Evolutionary conservation across 2,113 vertebrate genomes (phyloP), one percentile per base, ranked within the genome.

Genomic region (Nothocercus julius): DNA sequence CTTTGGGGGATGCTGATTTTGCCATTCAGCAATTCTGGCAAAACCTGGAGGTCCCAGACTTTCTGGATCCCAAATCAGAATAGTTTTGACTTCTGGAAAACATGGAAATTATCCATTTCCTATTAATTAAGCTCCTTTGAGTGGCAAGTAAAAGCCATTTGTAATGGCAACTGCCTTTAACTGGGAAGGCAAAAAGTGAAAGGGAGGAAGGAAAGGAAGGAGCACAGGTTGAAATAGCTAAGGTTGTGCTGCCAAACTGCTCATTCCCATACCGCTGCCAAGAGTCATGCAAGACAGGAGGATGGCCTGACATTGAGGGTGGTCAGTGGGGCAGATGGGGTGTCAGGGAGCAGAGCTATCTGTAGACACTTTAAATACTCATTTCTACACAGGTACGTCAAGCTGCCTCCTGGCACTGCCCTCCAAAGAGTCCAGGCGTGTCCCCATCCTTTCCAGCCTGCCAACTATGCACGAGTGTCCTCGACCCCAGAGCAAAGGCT

Each of bases 301-400:
- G 28, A 30, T 22, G 85, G 38, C 34, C 63, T 79, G 58, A 34
- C 44, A 90, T n/a, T 75, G 40, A 61, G 24, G 42, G 67, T n/a
- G 5, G 2, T 44, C 77, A 68, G 44, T 0, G 2, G 53, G 19
- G 11, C 34, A 32, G 28, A 10, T 1, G 4, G 24, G 6, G 2
- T 77, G 34, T 44, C n/a, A 76, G 40, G 34, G 49, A 76, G 44
- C 13, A 82, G 62, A 87, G 76, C 4, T 17, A 32, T 19, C 14
- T 5, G 1, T 58, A 75, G 22, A 15, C 64, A 36, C 9, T 2
- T 82, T 79, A 62, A 76, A 44, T 10, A 64, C 4, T 36, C 13
- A 22, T 34, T 11, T 63, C 87, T 51, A 28, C 19, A 64, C 38
- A 70, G 9, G 10, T 75, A 20, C 16, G 20, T 30, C 0, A 1